Percentiles rank a stretch among this genome's conserved stretches.
Evolutionary conservation across 2,888 invertebrate species (phyloP).

Genomic region (Andrena camellia): DNA sequence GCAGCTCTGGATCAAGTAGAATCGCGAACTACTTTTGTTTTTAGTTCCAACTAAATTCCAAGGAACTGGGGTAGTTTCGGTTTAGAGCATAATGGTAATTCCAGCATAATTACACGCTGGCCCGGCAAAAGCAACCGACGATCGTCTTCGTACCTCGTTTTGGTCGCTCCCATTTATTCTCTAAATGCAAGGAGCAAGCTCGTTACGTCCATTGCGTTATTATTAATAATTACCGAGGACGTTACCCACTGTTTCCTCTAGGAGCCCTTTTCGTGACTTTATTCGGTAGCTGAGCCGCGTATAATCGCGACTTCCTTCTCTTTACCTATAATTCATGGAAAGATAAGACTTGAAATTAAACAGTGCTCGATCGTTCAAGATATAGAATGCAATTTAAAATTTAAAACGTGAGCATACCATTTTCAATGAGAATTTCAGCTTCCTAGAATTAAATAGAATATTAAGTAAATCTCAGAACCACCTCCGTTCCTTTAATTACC

Average conservation of each 20-base stretch:
- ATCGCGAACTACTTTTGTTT: background rate
- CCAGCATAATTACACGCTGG: conserved; percentile 5
- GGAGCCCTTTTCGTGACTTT: background rate
- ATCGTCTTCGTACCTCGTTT: background rate
- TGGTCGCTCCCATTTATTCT: conserved; percentile 5
- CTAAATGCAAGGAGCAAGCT: background rate
- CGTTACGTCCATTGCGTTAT: background rate
- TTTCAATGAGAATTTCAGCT: no score
- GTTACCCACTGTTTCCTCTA: background rate
- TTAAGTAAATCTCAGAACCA: no score
- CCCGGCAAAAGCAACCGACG: background rate
- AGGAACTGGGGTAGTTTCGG: background rate
- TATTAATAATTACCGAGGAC: conserved; percentile 3
- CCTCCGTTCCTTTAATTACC: no score
- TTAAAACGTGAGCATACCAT: no score
- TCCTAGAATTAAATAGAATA: no score
- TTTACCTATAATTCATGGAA: background rate
- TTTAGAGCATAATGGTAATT: conserved; percentile 3
- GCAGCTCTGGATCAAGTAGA: background rate
- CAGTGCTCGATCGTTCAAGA: background rate
- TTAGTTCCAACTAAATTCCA: background rate
- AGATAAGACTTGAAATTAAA: background rate
- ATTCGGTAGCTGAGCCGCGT: background rate
- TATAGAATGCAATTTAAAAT: background rate
- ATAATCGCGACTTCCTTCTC: background rate